Conservation (phyloP, 2,888 invertebrate genomes). For the Ischnura elegans region DNA sequence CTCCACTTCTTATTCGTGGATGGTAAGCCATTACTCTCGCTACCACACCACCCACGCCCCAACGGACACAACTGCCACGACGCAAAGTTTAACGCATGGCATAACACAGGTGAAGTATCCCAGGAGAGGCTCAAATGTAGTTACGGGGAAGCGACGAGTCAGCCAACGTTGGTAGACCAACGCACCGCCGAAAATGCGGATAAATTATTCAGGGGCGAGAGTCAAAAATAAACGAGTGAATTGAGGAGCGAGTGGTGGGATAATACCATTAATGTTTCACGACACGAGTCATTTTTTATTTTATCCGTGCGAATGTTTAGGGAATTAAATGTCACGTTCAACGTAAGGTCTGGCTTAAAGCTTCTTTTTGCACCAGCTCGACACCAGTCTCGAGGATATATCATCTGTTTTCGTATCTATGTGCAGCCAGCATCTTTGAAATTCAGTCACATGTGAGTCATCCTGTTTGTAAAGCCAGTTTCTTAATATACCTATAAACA, state of each 20-base stretch:
- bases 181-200: not conserved
- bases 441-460: too few species aligned
- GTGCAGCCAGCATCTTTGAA: not conserved
- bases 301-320: not conserved
- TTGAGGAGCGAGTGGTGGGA: not conserved
- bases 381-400: not conserved
- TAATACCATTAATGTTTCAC: slow-evolving; percentile 29
- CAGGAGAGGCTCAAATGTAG: not conserved
- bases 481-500: too few species aligned
- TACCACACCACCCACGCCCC: too few species aligned
- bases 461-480: too few species aligned
- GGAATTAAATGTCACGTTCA: not conserved
- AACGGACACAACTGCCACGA: too few species aligned
- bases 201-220: slow-evolving; percentile 18
- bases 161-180: not conserved
- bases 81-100: too few species aligned
- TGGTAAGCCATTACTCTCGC: too few species aligned
- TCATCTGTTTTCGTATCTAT: not conserved
- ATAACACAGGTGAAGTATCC: too few species aligned
- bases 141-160: not conserved
- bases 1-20: too few species aligned
- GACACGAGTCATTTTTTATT: not conserved
- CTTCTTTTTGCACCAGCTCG: not conserved
- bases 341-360: not conserved
- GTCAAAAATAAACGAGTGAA: not conserved